Conservation (phyloP, 2,113 vertebrate species). For the Odocoileus hemionus region DNA sequence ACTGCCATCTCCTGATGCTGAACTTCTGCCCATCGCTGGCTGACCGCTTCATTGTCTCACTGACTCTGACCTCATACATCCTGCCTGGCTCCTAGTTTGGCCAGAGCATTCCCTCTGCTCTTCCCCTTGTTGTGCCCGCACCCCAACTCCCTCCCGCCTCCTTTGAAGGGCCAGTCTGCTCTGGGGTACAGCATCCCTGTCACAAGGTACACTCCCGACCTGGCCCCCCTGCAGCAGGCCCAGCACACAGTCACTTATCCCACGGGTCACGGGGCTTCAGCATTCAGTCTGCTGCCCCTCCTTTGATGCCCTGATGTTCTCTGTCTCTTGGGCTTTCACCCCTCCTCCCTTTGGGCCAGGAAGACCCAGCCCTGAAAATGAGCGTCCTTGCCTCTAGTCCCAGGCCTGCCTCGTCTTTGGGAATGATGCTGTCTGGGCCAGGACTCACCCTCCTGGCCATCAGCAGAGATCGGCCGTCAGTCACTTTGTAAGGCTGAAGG, state of each 20-base stretch:
- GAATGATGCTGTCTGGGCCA: background rate
- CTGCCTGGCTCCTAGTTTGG: background rate
- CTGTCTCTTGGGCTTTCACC: background rate
- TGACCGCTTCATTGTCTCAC: background rate
- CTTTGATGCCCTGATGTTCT: too few species aligned
- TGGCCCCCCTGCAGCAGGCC: background rate
- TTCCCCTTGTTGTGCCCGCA: background rate
- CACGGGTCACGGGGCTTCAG: fast-evolving
- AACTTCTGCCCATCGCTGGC: background rate
- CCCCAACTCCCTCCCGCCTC: background rate
- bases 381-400: background rate
- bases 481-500: background rate
- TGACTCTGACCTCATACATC: background rate
- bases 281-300: background rate
- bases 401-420: background rate
- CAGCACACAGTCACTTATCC: background rate
- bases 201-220: fast-evolving
- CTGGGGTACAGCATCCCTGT: background rate
- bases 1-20: background rate
- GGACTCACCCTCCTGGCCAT: background rate
- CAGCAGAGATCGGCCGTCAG: fast-evolving
- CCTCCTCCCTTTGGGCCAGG: background rate
- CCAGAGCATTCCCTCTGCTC: background rate
- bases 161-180: background rate
- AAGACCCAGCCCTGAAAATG: background rate